These are phyloP conservation scores for Esox masquinongy DNA, from an alignment of 2,797 vertebrate genomes.

Conservation along the genomic window DNA sequence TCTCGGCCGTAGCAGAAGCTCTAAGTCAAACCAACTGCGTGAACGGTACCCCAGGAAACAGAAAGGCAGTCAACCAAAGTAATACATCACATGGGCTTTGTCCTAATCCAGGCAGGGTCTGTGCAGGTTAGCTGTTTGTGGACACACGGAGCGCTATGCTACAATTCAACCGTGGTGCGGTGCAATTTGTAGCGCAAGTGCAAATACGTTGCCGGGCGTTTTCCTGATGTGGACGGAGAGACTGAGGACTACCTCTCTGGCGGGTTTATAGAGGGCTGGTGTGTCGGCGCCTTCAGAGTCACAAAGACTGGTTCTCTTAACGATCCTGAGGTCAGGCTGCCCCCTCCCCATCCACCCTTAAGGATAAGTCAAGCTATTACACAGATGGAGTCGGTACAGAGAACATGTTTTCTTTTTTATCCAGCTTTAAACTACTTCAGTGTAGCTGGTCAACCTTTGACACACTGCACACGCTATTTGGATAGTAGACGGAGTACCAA, in stretches of 20 bases:
- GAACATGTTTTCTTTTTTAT: background rate
- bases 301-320: conserved; percentile 77
- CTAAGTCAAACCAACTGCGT: no score
- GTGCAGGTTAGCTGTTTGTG: conserved; percentile 10
- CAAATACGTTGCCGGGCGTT: conserved; percentile 48
- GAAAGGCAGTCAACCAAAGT: background rate
- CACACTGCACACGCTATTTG: background rate
- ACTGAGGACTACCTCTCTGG: conserved; percentile 47
- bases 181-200: conserved; percentile 50
- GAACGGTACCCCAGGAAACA: no score
- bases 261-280: conserved; percentile 57
- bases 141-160: conserved; percentile 42
- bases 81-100: background rate
- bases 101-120: background rate
- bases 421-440: background rate
- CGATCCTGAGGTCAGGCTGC: conserved; percentile 80
- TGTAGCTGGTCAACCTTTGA: background rate
- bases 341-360: conserved; percentile 83
- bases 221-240: conserved; percentile 53
- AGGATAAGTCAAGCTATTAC: conserved; percentile 84
- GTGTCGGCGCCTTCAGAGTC: conserved; percentile 32
- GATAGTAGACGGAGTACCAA: background rate
- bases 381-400: conserved; percentile 81
- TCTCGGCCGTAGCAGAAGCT: no score
- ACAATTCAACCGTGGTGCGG: background rate